Evolutionary conservation across 2,797 vertebrate genomes (phyloP).

Genomic region (Ataeniobius toweri): DNA sequence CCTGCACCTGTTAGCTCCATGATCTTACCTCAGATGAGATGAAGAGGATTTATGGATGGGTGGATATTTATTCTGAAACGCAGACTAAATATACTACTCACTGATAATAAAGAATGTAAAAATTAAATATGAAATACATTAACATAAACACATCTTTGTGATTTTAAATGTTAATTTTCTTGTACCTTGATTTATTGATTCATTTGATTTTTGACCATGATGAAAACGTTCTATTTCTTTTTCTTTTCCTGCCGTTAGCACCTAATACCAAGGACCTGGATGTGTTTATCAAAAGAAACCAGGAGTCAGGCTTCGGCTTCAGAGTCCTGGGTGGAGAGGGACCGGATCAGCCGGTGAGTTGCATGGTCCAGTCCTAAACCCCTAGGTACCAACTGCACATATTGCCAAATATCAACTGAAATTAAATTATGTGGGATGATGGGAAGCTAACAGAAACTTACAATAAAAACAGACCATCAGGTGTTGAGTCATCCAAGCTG

Average conservation of each 20-base stretch:
- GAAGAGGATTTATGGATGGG: not conserved
- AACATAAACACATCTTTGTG: not conserved
- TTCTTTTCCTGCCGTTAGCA: slow-evolving; percentile 74
- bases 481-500: not conserved
- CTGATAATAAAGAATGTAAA: not conserved
- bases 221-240: not conserved
- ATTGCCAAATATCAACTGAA: not conserved
- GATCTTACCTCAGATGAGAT: not conserved
- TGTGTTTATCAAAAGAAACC: slow-evolving; percentile 94
- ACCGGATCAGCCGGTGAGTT: slow-evolving; percentile 93
- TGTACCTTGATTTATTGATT: not conserved
- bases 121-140: not conserved
- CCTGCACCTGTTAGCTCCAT: not conserved
- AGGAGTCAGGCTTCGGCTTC: slow-evolving; percentile 98
- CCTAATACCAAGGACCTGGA: slow-evolving; percentile 95
- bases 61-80: not conserved
- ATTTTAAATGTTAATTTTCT: not conserved
- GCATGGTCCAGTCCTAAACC: not conserved
- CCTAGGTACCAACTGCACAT: not conserved
- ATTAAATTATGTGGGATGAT: not conserved
- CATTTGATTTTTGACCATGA: not conserved
- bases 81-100: not conserved
- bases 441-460: not conserved
- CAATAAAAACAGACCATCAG: not conserved
- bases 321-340: slow-evolving; percentile 96